Percentiles rank a stretch among this genome's conserved stretches.
Conservation (phyloP, 1,140 invertebrate species). For the Apis dorsata region DNA sequence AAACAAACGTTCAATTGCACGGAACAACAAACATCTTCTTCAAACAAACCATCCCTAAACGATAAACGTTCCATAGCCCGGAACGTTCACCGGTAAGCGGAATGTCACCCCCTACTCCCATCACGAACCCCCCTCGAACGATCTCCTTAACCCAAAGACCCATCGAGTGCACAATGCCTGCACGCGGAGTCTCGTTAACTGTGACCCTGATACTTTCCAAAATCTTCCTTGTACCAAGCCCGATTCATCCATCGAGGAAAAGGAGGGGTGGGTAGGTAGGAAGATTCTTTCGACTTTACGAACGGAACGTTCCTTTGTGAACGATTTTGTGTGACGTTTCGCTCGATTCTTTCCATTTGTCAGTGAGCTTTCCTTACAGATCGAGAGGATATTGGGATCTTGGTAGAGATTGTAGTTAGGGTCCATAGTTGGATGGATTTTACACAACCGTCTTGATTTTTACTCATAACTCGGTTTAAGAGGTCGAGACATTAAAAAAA, state of each 20-base stretch:
- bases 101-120: background rate
- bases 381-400: background rate
- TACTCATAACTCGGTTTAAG: no score
- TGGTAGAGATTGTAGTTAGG: background rate
- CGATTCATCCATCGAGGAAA: background rate
- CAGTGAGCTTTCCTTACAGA: background rate
- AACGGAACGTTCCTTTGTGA: background rate
- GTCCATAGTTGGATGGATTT: background rate
- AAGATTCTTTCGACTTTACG: background rate
- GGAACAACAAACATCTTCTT: slow-evolving; percentile 29
- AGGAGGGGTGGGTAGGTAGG: background rate
- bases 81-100: slow-evolving; percentile 24
- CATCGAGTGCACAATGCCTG: background rate
- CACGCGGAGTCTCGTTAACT: slow-evolving; percentile 10
- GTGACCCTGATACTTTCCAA: slow-evolving; percentile 20
- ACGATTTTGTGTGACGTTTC: background rate
- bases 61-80: slow-evolving; percentile 6
- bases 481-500: no score
- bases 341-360: background rate
- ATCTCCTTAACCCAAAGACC: slow-evolving; percentile 32
- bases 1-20: background rate
- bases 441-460: no score
- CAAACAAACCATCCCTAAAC: slow-evolving; percentile 1
- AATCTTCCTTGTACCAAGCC: background rate
- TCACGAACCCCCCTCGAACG: slow-evolving; percentile 10